Percentiles rank a stretch among this genome's conserved stretches.
Conservation (phyloP, 2,888 invertebrate species). For the Cryptocheilus praepositus region DNA sequence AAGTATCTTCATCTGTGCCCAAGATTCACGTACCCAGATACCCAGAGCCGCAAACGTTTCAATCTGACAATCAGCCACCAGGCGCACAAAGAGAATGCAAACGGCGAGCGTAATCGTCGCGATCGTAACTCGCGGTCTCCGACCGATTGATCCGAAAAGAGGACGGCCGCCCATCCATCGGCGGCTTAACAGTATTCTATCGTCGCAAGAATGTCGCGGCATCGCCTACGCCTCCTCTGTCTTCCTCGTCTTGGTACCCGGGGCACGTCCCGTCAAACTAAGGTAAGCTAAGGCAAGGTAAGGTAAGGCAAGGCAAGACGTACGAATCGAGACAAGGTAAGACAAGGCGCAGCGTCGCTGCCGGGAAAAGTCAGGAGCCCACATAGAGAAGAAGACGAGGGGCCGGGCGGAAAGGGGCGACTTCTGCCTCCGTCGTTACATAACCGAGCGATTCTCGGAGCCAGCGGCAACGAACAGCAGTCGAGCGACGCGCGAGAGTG, state of each 20-base stretch:
- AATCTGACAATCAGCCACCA: too few relatives aligned
- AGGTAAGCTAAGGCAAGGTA: neutral
- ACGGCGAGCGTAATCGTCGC: too few relatives aligned
- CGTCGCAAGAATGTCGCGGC: neutral
- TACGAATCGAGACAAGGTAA: slow-evolving; percentile 21
- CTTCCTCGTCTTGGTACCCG: slow-evolving; percentile 4
- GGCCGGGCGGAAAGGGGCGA: slow-evolving; percentile 39
- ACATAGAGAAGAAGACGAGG: slow-evolving; percentile 3
- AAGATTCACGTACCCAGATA: too few relatives aligned
- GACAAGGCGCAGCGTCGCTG: slow-evolving; percentile 29
- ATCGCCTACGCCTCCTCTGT: neutral
- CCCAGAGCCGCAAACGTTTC: too few relatives aligned
- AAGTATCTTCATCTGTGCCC: too few relatives aligned
- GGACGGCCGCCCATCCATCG: too few relatives aligned
- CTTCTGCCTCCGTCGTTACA: slow-evolving; percentile 55
- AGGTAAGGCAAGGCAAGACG: neutral
- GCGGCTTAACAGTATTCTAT: neutral
- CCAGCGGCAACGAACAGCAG: slow-evolving; percentile 46
- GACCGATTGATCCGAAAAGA: too few relatives aligned
- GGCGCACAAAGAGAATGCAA: too few relatives aligned
- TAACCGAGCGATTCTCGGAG: slow-evolving; percentile 64
- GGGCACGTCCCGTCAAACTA: neutral
- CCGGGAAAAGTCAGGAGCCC: slow-evolving; percentile 48
- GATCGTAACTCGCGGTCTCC: too few relatives aligned
- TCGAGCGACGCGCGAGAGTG: slow-evolving; percentile 36